Evolutionary conservation across 2,888 invertebrate genomes (phyloP).

Genomic region (Sinohyriopsis cumingii): DNA sequence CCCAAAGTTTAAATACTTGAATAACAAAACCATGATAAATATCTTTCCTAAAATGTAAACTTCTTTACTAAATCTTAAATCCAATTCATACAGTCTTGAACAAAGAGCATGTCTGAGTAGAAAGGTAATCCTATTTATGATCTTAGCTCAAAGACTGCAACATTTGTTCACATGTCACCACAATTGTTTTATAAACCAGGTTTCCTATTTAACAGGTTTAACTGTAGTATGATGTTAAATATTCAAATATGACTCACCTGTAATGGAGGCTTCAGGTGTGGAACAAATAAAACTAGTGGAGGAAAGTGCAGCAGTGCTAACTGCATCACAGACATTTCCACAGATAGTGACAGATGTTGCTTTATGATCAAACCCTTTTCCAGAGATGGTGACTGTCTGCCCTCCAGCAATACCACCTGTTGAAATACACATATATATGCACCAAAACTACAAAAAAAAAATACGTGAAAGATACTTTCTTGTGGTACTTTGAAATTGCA

Average conservation of each 20-base stretch:
- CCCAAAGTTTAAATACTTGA: too few species aligned
- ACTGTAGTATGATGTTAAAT: not conserved
- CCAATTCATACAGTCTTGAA: too few species aligned
- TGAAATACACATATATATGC: constrained; percentile 1
- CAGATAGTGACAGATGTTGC: constrained; percentile 48
- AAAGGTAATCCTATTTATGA: too few species aligned
- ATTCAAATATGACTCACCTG: too few species aligned
- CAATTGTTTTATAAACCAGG: too few species aligned
- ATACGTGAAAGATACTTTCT: not conserved
- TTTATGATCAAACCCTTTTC: constrained; percentile 51
- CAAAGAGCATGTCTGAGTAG: too few species aligned
- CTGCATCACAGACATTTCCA: constrained; percentile 31
- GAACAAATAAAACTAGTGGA: constrained; percentile 30
- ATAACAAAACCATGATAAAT: too few species aligned
- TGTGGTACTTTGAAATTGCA: not conserved
- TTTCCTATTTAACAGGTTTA: not conserved
- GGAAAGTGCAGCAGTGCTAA: constrained; percentile 20
- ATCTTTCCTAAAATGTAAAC: too few species aligned
- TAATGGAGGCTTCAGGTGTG: constrained; percentile 29
- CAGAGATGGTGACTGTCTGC: constrained; percentile 51
- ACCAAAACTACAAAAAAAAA: not conserved
- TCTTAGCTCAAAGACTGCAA: too few species aligned
- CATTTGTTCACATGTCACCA: too few species aligned
- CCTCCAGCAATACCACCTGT: constrained; percentile 55
- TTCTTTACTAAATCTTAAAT: too few species aligned